Evolutionary conservation across 37 sponge, comb jelly and placozoan genomes (phyloP).

Genomic region (Halisarca cf. caerulea): DNA sequence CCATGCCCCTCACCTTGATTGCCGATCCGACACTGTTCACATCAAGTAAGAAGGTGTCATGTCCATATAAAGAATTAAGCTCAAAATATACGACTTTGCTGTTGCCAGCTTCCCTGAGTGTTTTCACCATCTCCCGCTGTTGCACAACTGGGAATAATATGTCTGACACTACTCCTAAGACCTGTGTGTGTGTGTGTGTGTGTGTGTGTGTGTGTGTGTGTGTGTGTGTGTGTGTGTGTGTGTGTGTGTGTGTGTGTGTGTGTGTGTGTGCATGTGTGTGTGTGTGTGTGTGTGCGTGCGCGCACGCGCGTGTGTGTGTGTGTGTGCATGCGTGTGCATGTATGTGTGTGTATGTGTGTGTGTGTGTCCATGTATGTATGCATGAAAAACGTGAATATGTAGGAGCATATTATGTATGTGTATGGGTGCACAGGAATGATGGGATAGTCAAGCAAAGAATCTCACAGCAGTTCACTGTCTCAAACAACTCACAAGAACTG

Average conservation of each 20-base stretch:
- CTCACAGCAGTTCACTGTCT: no score
- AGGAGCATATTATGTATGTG: no score
- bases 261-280: background rate
- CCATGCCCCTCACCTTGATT: constrained; percentile 70
- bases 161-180: constrained; percentile 72
- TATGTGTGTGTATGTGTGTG: no score
- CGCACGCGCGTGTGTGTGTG: no score
- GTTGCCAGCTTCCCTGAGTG: constrained; percentile 69
- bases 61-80: constrained; percentile 67
- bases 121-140: constrained; percentile 58
- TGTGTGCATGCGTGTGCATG: no score
- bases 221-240: background rate
- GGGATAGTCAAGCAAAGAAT: no score
- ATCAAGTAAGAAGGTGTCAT: constrained; percentile 82
- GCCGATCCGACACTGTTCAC: constrained; percentile 78
- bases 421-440: no score
- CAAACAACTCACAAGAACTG: constrained; percentile 67
- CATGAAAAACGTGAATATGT: no score
- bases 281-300: no score
- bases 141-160: constrained; percentile 74
- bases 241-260: background rate
- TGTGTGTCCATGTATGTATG: no score
- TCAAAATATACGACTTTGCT: constrained; percentile 59
- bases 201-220: background rate
- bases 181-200: constrained; percentile 27